Percentiles rank a stretch among this genome's conserved stretches.
phyloP scores from a whole-genome alignment of 2,888 invertebrate genomes.

The Phortica magna region DNA sequence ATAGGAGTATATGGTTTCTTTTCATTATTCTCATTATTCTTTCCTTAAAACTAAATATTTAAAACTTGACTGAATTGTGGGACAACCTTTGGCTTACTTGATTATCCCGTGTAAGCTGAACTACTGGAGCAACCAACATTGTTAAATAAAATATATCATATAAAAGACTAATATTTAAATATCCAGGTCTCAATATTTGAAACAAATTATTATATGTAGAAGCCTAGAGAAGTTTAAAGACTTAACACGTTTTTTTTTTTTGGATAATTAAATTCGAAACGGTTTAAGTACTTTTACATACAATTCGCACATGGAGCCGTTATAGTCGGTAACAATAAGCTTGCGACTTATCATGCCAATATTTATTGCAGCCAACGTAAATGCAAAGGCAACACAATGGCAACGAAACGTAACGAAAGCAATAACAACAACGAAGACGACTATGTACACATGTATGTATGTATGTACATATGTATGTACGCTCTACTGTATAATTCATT shows the following conservation, averaged over 20 bases:
- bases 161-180: too few relatives aligned
- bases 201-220: too few relatives aligned
- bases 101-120: too few relatives aligned
- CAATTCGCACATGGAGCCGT: conserved; percentile 60
- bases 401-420: conserved; percentile 50
- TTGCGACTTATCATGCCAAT: conserved; percentile 22
- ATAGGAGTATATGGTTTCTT: too few relatives aligned
- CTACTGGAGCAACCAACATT: too few relatives aligned
- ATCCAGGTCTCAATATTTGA: too few relatives aligned
- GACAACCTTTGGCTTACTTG: too few relatives aligned
- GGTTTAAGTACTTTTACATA: conserved; percentile 25
- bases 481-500: conserved; percentile 29
- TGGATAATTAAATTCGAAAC: background rate
- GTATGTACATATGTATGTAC: background rate
- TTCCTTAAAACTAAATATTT: too few relatives aligned
- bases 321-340: conserved; percentile 25
- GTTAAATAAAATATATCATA: too few relatives aligned
- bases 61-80: too few relatives aligned
- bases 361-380: conserved; percentile 17
- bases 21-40: too few relatives aligned
- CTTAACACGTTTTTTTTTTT: background rate
- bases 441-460: background rate
- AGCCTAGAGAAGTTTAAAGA: too few relatives aligned
- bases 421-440: background rate
- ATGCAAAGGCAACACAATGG: conserved; percentile 44